Base-by-base conservation (phyloP, 2,888 invertebrate species). In the Scrobipalpa costella region DNA sequence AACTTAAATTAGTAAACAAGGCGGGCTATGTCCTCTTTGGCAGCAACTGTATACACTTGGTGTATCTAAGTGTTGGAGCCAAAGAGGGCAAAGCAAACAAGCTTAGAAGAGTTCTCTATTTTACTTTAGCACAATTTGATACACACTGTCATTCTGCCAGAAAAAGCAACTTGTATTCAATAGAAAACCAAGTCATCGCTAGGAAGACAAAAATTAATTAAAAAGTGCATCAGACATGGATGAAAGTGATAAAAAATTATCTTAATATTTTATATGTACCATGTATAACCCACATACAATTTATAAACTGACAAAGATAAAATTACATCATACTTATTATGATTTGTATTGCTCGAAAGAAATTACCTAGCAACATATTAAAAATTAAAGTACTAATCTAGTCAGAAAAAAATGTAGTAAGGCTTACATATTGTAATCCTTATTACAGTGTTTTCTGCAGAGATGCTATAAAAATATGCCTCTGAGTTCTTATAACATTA, bases 1-100 rank as follows among this genome's bases (percentile, higher is more conserved):
- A 80, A 79, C 76, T 83, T 81, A 80, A 83, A 79, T 81, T 86
- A 85, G 74, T 71, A 78, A 81, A 79, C 74, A 77, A 76, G 67
- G 60, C 64, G 64, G 64, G 59, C 77, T 73, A 52, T 75, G 75
- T 70, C 73, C 70, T 65, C 66, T 72, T 72, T 71, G 75, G 80
- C 81, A 66, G 72, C 75, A 73, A 63, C 63, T 60, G 62, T 27
- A 69, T 69, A 66, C 86, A 86, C 87, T 85, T 75, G 71, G 87
- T 87, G 81, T 72, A 73, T 73, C 71, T 66, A 68, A 47, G 62
- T 57, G 57, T 61, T 67, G 76, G 73, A 62, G 79, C 78, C 78
- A 74, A 64, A 68, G 68, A 64, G 70, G 74, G 63, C 77, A 75
- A 72, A 71, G 73, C 61, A 68, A 69, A 68, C 55, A 66, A 62